Conservation (phyloP, 2,797 vertebrate species). For the Amazona ochrocephala region DNA sequence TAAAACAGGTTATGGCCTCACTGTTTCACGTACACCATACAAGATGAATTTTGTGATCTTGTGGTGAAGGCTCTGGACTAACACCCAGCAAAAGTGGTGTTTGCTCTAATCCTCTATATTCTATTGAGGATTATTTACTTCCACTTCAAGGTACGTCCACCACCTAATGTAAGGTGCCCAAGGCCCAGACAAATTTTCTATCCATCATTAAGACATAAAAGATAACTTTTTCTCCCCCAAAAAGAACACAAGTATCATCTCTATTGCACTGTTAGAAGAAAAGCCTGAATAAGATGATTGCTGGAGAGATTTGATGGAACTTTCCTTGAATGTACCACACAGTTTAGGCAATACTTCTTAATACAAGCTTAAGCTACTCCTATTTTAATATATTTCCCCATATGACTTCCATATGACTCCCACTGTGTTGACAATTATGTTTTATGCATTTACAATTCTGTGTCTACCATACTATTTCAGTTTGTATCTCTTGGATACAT, state of each 20-base stretch:
- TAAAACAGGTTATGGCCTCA: not conserved
- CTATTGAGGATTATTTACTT: not conserved
- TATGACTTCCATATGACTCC: not conserved
- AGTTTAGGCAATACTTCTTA: not conserved
- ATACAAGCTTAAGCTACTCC: not conserved
- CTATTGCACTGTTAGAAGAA: not conserved
- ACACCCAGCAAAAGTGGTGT: not conserved
- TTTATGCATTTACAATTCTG: not conserved
- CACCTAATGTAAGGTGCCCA: not conserved
- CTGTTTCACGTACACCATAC: not conserved
- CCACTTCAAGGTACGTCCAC: not conserved
- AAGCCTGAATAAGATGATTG: not conserved
- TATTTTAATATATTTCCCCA: not conserved
- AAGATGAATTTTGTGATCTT: not conserved
- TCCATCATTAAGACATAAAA: not conserved
- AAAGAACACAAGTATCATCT: not conserved
- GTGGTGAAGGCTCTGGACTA: not conserved
- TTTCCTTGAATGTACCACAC: rapidly evolving
- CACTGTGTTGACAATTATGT: not conserved
- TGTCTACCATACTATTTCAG: not conserved
- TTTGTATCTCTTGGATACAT: rapidly evolving
- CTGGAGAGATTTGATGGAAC: not conserved
- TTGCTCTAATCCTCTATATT: not conserved
- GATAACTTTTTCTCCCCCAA: not conserved
- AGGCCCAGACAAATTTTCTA: not conserved